Evolutionary conservation across 2,888 invertebrate species (phyloP), one percentile per base, ranked within the genome.

Genomic region (Platerodrilus igneus): DNA sequence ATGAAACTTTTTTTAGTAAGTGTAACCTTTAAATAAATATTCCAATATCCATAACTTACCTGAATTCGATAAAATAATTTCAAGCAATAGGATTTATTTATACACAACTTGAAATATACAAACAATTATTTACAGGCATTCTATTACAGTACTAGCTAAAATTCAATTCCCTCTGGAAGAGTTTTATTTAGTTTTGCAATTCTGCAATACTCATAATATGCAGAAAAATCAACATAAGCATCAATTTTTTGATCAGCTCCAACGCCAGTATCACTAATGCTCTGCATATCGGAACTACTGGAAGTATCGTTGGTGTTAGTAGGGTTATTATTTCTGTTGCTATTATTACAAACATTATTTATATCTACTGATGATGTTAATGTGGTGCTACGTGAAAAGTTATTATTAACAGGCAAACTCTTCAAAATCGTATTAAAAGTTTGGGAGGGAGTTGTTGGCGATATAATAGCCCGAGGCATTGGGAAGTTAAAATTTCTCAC

Each of bases 401-500:
- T 44, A 35, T n/a, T 9, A 26, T 31, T 31, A 14, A 17, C 19
- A 4, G 36, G 29, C 19, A 35, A 18, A 10, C 52, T 72, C 51
- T 58, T 64, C n/a, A 64, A 64, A 51, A 76, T 74, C 0, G 81
- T 78, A 63, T 81, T 80, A 55, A 82, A 81, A 25, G 77, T 65
- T 0, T 81, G 78, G 0, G 73, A 70, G 2, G 67, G 66, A 6
- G 68, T 65, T 1, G 70, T 73, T n/a, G 76, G 75, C 1, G 73
- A 71, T 17, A 71, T 73, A 0, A 75, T 67, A 0, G 78, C 76
- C 48, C 81, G 77, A 0, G 85, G 81, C 11, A 89, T 67, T 1
- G 83, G 76, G 57, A 82, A 89, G 59, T 87, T 89, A 56, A 93
- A 92, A 63, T 91, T 91, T 25, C 91, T 73, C 35, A 94, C 82